Evolutionary conservation across 2,113 vertebrate species (phyloP).

Genomic region (Agelaius phoeniceus): DNA sequence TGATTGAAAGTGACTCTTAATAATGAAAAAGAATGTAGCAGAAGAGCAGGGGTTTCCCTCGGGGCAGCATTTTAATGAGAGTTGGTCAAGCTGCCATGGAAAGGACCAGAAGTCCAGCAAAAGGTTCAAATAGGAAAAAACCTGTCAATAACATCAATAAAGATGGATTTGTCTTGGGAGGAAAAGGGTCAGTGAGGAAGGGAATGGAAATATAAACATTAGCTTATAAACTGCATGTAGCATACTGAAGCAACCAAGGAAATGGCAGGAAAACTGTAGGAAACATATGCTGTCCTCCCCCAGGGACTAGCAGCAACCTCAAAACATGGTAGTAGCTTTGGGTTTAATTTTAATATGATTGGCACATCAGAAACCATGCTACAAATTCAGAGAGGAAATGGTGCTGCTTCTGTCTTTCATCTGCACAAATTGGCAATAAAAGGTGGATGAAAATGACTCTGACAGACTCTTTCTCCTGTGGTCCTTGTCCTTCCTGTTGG

Average conservation of each 20-base stretch:
- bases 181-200: not conserved
- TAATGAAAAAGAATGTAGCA: not conserved
- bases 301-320: not conserved
- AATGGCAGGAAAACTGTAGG: not conserved
- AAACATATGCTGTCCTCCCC: not conserved
- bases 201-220: not conserved
- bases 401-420: slow-evolving; percentile 1
- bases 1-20: not conserved
- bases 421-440: not conserved
- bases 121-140: not conserved
- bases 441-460: slow-evolving; percentile 21
- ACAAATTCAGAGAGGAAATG: slow-evolving; percentile 18
- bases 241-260: not conserved
- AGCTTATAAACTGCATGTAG: not conserved
- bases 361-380: not conserved
- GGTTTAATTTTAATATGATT: slow-evolving; percentile 4
- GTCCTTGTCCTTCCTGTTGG: slow-evolving; percentile 6
- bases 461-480: slow-evolving; percentile 33
- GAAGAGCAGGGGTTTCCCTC: not conserved
- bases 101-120: slow-evolving; percentile 3
- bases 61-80: slow-evolving; percentile 2
- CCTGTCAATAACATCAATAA: not conserved
- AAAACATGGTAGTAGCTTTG: not conserved
- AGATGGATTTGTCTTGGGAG: not conserved
- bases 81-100: not conserved